Percentiles rank a stretch among this genome's conserved stretches.
Conservation (phyloP, 2,888 invertebrate species). For the Drosophila anceps region DNA sequence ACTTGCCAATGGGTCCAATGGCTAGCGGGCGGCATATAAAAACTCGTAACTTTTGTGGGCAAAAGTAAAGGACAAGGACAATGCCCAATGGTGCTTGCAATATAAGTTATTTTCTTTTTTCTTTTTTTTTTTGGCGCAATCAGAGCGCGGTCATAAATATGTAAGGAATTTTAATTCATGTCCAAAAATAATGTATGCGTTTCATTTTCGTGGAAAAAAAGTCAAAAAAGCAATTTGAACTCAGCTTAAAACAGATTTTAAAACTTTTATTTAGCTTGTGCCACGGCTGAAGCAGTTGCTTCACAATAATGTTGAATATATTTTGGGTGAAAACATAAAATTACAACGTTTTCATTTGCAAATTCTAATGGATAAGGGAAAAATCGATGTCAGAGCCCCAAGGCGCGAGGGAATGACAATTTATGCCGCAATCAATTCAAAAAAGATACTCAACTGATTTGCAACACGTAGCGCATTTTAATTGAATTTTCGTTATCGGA, state of each 20-base stretch:
- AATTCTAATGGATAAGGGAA: not conserved
- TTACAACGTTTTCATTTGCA: slow-evolving; percentile 11
- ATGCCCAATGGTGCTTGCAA: slow-evolving; percentile 39
- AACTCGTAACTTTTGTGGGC: slow-evolving; percentile 45
- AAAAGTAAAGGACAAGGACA: slow-evolving; percentile 30
- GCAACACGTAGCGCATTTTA: slow-evolving; percentile 70
- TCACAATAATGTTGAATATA: slow-evolving; percentile 5
- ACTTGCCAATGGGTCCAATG: slow-evolving; percentile 48
- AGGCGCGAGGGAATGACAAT: slow-evolving; percentile 26
- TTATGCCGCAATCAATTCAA: slow-evolving; percentile 51
- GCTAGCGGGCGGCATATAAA: slow-evolving; percentile 55
- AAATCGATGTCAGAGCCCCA: slow-evolving; percentile 10
- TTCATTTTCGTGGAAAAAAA: not conserved
- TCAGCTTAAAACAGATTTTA: slow-evolving; percentile 14
- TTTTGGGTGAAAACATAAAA: not conserved
- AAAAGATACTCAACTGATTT: slow-evolving; percentile 67
- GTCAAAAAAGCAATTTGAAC: slow-evolving; percentile 3
- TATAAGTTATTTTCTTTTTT: slow-evolving; percentile 29
- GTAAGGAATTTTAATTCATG: slow-evolving; percentile 40
- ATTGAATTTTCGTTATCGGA: slow-evolving; percentile 71
- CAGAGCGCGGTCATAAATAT: slow-evolving; percentile 40
- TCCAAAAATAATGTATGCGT: slow-evolving; percentile 5
- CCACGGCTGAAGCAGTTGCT: not conserved
- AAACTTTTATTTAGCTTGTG: not conserved
- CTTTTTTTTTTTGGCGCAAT: slow-evolving; percentile 13